Percentiles rank a stretch among this genome's conserved stretches.
phyloP scores from a whole-genome alignment of 2,888 invertebrate species.

The Linnaemya tessellans region DNA sequence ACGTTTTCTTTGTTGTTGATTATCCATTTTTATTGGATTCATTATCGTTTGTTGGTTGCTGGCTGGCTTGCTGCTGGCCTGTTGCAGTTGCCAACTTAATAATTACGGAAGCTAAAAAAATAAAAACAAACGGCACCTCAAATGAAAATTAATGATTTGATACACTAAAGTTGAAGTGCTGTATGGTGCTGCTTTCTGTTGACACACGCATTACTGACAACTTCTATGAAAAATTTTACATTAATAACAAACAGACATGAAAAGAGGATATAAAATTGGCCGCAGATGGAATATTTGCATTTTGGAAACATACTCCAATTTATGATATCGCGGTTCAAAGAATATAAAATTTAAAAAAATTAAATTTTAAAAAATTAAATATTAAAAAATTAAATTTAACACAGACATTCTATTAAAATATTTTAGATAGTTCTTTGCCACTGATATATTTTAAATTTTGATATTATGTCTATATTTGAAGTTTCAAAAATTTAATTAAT shows the following conservation, averaged over 20 bases:
- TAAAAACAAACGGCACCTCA: constrained; percentile 7
- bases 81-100: constrained; percentile 45
- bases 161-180: background rate
- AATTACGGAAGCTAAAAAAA: constrained; percentile 48
- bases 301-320: too few species aligned
- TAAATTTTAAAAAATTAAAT: too few species aligned
- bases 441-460: too few species aligned
- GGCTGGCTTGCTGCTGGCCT: background rate
- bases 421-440: too few species aligned
- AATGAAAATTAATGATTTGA: constrained; percentile 29
- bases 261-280: background rate
- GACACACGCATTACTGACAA: constrained; percentile 57
- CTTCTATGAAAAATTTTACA: constrained; percentile 33
- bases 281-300: background rate
- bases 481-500: too few species aligned
- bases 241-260: background rate
- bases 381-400: too few species aligned
- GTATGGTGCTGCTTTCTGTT: constrained; percentile 14
- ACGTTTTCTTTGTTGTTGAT: constrained; percentile 32
- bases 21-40: constrained; percentile 43
- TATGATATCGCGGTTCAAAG: too few species aligned
- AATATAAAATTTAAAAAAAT: too few species aligned
- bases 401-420: too few species aligned
- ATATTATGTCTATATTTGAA: too few species aligned
- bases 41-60: constrained; percentile 24